phyloP scores from a whole-genome alignment of 2,113 vertebrate species.

The Ariopsis seemanni region DNA sequence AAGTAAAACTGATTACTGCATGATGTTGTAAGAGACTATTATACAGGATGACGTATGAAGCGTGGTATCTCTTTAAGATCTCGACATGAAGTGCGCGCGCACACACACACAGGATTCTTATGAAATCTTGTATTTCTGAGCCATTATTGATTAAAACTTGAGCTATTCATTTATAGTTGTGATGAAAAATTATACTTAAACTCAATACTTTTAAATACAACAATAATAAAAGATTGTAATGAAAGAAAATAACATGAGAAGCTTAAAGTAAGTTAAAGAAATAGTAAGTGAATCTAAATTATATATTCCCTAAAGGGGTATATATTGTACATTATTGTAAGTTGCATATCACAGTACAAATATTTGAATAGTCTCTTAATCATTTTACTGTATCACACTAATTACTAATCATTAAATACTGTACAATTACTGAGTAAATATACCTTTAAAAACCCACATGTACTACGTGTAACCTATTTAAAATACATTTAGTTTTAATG shows the following conservation, averaged over 20 bases:
- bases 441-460: no score
- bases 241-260: not conserved
- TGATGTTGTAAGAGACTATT: not conserved
- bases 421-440: not conserved
- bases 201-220: not conserved
- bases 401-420: not conserved
- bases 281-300: not conserved
- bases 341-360: not conserved
- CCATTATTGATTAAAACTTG: not conserved
- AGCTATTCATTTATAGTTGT: not conserved
- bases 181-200: not conserved
- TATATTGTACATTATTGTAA: not conserved
- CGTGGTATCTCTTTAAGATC: not conserved
- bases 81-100: not conserved
- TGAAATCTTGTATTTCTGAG: not conserved
- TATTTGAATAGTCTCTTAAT: not conserved
- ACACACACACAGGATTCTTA: constrained; percentile 7
- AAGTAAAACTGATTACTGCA: not conserved
- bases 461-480: no score
- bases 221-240: not conserved
- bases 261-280: not conserved
- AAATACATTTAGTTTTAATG: not conserved
- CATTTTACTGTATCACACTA: not conserved
- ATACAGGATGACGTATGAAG: not conserved
- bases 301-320: not conserved